Percentiles rank a stretch among this genome's conserved stretches.
These are phyloP conservation scores for Ianthella basta DNA, from an alignment of 37 sponge, comb jelly and placozoan species.

Conservation along the genomic window DNA sequence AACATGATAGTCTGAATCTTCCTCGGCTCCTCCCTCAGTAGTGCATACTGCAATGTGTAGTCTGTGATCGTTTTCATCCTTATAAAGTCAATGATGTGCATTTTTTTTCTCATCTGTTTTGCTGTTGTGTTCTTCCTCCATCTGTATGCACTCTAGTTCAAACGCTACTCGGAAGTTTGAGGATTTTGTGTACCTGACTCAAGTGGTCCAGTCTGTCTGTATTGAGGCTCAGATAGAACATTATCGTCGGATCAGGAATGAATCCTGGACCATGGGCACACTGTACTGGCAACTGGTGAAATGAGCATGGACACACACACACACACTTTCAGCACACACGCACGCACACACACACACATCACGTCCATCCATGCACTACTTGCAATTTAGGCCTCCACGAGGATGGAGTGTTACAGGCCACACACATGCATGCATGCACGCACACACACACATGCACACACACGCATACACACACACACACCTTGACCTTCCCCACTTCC, in stretches of 20 bases:
- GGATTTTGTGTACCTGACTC: constrained; percentile 90
- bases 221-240: constrained; percentile 89
- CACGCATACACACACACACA: constrained; percentile 17
- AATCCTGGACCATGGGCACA: constrained; percentile 85
- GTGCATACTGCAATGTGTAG: too few species aligned
- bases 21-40: too few species aligned
- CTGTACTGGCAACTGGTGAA: constrained; percentile 95
- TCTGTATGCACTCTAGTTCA: constrained; percentile 36
- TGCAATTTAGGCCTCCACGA: too few species aligned
- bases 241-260: constrained; percentile 77
- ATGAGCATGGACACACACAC: not conserved
- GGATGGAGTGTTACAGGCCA: not conserved
- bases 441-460: not conserved
- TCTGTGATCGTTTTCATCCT: too few species aligned
- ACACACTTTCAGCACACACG: not conserved
- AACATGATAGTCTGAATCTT: too few species aligned
- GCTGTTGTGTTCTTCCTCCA: not conserved
- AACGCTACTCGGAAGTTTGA: constrained; percentile 57
- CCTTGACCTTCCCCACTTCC: not conserved
- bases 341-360: constrained; percentile 19
- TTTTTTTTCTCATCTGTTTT: too few species aligned
- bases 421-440: not conserved
- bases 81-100: too few species aligned
- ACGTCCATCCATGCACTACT: not conserved
- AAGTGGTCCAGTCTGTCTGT: constrained; percentile 88